Conservation (phyloP, 2,113 vertebrate species). For the Thunnus maccoyii region DNA sequence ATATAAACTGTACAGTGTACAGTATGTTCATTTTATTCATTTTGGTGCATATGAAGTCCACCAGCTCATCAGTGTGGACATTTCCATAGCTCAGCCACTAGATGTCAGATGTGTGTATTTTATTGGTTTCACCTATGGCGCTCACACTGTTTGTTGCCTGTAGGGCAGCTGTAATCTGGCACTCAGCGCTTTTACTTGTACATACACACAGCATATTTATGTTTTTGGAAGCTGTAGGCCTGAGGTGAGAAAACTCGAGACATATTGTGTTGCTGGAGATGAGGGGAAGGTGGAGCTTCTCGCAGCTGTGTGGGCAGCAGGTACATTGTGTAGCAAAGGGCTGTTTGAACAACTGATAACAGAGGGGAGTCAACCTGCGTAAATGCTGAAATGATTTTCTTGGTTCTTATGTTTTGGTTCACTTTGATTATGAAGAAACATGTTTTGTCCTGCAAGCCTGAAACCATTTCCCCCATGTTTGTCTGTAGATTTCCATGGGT, state of each 20-base stretch:
- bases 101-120: constrained; percentile 78
- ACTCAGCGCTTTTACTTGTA: neutral
- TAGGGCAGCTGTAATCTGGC: constrained; percentile 18
- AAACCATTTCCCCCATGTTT: constrained; percentile 2
- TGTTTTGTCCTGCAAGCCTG: constrained; percentile 39
- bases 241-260: constrained; percentile 17
- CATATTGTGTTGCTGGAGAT: constrained; percentile 10
- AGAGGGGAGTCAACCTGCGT: constrained; percentile 63
- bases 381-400: constrained; percentile 49
- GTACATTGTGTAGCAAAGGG: constrained; percentile 59
- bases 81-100: constrained; percentile 72
- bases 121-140: neutral
- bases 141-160: neutral
- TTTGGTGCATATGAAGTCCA: neutral
- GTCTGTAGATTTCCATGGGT: constrained; percentile 54
- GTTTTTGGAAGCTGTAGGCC: neutral
- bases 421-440: constrained; percentile 31
- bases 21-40: neutral
- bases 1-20: neutral
- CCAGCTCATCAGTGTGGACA: neutral
- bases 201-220: constrained; percentile 25
- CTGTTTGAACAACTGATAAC: constrained; percentile 80
- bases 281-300: constrained; percentile 40
- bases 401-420: constrained; percentile 29
- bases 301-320: constrained; percentile 56